Conservation (phyloP, 2,113 vertebrate genomes). For the Trichechus manatus region DNA sequence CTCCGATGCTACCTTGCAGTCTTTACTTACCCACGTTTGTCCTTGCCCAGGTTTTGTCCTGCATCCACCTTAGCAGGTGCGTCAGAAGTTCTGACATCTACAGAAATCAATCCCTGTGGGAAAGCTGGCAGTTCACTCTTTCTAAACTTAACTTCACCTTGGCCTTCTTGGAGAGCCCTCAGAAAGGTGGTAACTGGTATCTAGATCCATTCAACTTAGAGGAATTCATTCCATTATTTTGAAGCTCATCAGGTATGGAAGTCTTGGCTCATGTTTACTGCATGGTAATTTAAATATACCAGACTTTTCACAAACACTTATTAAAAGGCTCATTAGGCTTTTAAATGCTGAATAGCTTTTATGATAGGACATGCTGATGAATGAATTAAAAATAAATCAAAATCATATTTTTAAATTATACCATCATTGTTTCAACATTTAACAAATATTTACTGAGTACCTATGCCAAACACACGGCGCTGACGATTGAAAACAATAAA, state of each 20-base stretch:
- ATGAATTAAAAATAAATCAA: slow-evolving; percentile 63
- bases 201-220: background rate
- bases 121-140: background rate
- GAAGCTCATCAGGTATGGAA: slow-evolving; percentile 17
- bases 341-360: slow-evolving; percentile 63
- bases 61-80: slow-evolving; percentile 33
- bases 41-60: slow-evolving; percentile 53
- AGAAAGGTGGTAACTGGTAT: background rate
- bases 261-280: slow-evolving; percentile 63
- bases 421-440: slow-evolving; percentile 57
- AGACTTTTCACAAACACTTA: slow-evolving; percentile 61
- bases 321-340: slow-evolving; percentile 69
- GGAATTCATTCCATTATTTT: slow-evolving; percentile 58
- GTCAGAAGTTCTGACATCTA: slow-evolving; percentile 62
- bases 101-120: slow-evolving; percentile 58
- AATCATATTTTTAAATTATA: slow-evolving; percentile 60
- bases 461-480: background rate
- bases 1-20: background rate
- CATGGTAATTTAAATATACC: slow-evolving; percentile 55
- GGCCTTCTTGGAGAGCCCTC: slow-evolving; percentile 30
- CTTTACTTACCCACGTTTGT: background rate
- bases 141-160: slow-evolving; percentile 24
- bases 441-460: slow-evolving; percentile 35
- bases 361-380: slow-evolving; percentile 38
- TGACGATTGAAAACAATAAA: background rate